Evolutionary conservation across 2,113 vertebrate genomes (phyloP).

Genomic region (Macrotus californicus): DNA sequence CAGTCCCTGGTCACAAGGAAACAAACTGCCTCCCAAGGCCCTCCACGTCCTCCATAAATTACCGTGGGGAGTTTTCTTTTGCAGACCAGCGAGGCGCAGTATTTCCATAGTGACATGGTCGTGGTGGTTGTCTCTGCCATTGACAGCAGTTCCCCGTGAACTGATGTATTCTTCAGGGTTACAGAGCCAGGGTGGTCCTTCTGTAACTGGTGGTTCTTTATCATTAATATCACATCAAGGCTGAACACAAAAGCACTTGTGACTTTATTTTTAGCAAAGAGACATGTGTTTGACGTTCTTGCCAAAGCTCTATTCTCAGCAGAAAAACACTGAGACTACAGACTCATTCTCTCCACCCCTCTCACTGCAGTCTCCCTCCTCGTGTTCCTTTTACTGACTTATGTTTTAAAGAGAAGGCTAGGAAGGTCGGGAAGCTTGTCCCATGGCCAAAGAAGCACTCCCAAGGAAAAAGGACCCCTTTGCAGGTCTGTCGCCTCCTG

Average conservation of each 20-base stretch:
- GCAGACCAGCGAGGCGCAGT: neutral
- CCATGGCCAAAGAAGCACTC: neutral
- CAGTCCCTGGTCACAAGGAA: neutral
- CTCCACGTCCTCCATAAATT: neutral
- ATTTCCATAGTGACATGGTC: neutral
- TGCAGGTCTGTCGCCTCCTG: rapidly evolving
- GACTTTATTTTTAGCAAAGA: neutral
- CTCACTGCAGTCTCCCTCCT: neutral
- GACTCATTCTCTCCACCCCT: neutral
- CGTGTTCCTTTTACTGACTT: neutral
- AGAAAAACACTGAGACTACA: neutral
- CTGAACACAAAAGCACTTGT: neutral
- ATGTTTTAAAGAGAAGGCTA: neutral
- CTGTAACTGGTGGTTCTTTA: neutral
- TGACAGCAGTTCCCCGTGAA: neutral
- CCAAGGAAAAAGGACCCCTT: too few relatives aligned
- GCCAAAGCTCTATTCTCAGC: neutral
- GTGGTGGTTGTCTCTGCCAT: rapidly evolving
- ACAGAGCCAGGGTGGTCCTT: neutral
- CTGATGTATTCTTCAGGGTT: neutral
- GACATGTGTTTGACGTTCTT: neutral
- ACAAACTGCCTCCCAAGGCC: neutral
- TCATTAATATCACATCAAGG: neutral
- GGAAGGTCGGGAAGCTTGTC: neutral
- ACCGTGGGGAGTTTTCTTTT: neutral